Evolutionary conservation across 2,113 vertebrate genomes (phyloP).

Genomic region (Clinocottus analis): DNA sequence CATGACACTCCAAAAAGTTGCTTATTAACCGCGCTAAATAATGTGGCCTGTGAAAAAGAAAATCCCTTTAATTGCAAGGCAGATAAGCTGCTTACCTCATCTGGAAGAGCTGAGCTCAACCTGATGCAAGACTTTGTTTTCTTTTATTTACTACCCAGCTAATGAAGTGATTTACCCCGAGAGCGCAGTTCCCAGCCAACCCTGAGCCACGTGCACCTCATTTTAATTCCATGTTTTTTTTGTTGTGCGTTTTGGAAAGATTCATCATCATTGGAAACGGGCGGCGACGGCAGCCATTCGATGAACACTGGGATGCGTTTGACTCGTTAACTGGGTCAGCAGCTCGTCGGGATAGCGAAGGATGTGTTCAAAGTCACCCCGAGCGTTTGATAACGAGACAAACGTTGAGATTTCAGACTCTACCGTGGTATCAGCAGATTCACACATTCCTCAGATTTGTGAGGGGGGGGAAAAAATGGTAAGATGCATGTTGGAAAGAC

Average conservation of each 20-base stretch:
- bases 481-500: background rate
- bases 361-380: background rate
- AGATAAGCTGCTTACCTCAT: constrained; percentile 63
- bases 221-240: constrained; percentile 5
- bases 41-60: constrained; percentile 34
- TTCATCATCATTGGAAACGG: background rate
- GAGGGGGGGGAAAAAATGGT: too few relatives aligned
- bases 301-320: background rate
- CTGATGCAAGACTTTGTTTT: constrained; percentile 43
- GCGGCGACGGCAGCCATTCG: background rate
- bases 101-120: constrained; percentile 37
- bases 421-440: too few relatives aligned
- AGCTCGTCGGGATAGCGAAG: background rate
- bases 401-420: background rate
- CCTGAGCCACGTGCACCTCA: background rate
- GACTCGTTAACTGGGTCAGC: background rate
- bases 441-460: background rate
- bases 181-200: constrained; percentile 26
- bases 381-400: too few relatives aligned
- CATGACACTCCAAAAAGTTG: constrained; percentile 23
- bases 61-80: constrained; percentile 54
- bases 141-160: constrained; percentile 45
- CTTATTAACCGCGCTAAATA: constrained; percentile 45
- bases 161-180: constrained; percentile 54
- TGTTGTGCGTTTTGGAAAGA: background rate